Evolutionary conservation across 2,888 invertebrate species (phyloP).

Genomic region (Saturnia japonica): DNA sequence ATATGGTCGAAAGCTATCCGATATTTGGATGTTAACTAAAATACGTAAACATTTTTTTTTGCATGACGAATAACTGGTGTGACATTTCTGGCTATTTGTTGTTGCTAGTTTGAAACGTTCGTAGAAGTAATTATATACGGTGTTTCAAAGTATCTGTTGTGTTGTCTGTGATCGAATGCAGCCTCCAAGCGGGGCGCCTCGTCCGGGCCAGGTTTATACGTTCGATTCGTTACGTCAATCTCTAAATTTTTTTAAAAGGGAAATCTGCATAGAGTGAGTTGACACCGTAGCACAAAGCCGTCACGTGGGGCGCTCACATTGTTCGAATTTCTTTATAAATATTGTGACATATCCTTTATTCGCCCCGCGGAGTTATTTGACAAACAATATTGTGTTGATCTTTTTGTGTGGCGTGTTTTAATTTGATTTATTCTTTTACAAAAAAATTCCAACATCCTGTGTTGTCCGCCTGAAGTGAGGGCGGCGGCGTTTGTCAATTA

Average conservation of each 20-base stretch:
- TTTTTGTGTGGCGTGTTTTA: conserved; percentile 74
- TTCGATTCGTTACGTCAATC: conserved; percentile 81
- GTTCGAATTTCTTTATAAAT: conserved; percentile 79
- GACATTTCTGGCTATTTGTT: conserved; percentile 73
- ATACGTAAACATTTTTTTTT: too few relatives aligned
- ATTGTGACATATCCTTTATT: conserved; percentile 81
- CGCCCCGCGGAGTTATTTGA: conserved; percentile 69
- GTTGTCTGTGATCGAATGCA: conserved; percentile 56
- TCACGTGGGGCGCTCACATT: conserved; percentile 67
- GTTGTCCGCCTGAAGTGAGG: conserved; percentile 46
- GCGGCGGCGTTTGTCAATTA: conserved; percentile 74
- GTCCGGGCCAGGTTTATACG: conserved; percentile 37
- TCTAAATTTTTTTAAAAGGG: conserved; percentile 63
- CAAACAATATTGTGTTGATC: conserved; percentile 75
- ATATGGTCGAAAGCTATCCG: too few relatives aligned
- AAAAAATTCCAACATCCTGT: conserved; percentile 74
- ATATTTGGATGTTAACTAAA: too few relatives aligned
- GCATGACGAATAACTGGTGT: too few relatives aligned
- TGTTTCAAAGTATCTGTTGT: conserved; percentile 65
- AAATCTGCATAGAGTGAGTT: conserved; percentile 80
- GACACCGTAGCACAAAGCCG: conserved; percentile 72
- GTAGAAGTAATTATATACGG: conserved; percentile 78
- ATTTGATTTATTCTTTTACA: conserved; percentile 79
- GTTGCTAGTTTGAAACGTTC: conserved; percentile 67
- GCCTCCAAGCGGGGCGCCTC: conserved; percentile 69